phyloP scores from a whole-genome alignment of 35 echinoderm and acorn worm species.

The Apostichopus japonicus region DNA sequence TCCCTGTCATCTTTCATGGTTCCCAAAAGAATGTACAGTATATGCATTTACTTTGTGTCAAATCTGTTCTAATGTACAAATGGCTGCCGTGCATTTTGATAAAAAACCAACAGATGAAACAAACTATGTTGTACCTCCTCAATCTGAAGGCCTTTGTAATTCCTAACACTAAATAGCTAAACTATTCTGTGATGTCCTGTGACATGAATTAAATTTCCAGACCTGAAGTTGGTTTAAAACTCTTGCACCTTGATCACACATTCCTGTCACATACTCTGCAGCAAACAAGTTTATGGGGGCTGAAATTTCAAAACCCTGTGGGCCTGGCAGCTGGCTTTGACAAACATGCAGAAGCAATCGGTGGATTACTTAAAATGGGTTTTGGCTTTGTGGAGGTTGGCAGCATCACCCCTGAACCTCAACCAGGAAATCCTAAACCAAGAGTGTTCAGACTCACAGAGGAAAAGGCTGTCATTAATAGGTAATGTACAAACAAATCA shows the following conservation, averaged over 20 bases:
- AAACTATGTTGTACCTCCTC: no score
- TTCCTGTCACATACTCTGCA: constrained; percentile 1
- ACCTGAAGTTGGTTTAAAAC: no score
- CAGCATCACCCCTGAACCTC: constrained; percentile 97
- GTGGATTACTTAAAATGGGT: constrained; percentile 87
- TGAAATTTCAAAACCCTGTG: constrained; percentile 83
- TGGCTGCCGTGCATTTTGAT: no score
- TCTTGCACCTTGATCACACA: not conserved
- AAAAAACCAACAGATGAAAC: not conserved
- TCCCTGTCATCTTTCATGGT: not conserved
- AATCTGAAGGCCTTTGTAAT: no score
- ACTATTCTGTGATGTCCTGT: no score
- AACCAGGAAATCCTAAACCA: constrained; percentile 91
- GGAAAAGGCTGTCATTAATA: constrained; percentile 92
- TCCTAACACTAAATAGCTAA: no score
- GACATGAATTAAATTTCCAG: no score
- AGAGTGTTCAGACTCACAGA: constrained; percentile 90
- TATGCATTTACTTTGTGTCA: no score
- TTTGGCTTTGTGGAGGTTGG: constrained; percentile 98
- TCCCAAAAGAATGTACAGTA: not conserved
- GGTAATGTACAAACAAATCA: constrained; percentile 39
- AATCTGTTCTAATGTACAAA: no score
- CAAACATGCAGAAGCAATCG: constrained; percentile 96
- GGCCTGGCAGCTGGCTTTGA: constrained; percentile 95
- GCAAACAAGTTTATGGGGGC: constrained; percentile 71